These are phyloP conservation scores for Drosophila ananassae DNA, from an alignment of 1,140 invertebrate genomes.

Conservation along the genomic window DNA sequence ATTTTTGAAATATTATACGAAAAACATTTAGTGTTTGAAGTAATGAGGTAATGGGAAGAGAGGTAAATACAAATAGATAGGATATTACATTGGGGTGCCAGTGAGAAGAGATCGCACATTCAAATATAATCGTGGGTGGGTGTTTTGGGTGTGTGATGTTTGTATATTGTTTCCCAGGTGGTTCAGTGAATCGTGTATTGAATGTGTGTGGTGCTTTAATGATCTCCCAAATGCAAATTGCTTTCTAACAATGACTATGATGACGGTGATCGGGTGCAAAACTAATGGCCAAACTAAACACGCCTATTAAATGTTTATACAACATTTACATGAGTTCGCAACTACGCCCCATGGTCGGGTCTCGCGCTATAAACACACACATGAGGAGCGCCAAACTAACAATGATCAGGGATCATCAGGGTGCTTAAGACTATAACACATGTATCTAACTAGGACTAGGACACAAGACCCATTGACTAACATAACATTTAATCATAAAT, in stretches of 20 bases:
- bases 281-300: conserved; percentile 60
- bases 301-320: conserved; percentile 40
- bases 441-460: conserved; percentile 24
- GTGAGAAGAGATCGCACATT: conserved; percentile 42
- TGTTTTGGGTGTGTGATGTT: conserved; percentile 23
- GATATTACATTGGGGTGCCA: conserved; percentile 19
- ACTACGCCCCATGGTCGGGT: conserved; percentile 31
- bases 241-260: conserved; percentile 40
- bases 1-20: conserved; percentile 32
- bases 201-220: conserved; percentile 46
- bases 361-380: conserved; percentile 48
- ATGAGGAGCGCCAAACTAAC: conserved; percentile 36
- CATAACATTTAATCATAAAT: not conserved
- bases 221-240: conserved; percentile 51
- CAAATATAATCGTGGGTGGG: conserved; percentile 32
- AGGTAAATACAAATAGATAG: conserved; percentile 27
- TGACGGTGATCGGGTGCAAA: conserved; percentile 30
- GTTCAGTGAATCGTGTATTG: conserved; percentile 5
- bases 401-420: conserved; percentile 23
- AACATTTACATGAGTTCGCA: conserved; percentile 49
- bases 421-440: conserved; percentile 63
- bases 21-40: conserved; percentile 55
- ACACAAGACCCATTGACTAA: conserved; percentile 45
- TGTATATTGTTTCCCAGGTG: conserved; percentile 24
- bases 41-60: conserved; percentile 26